Conservation (phyloP, 1,140 invertebrate genomes). For the Diplogasteroides magnus region DNA sequence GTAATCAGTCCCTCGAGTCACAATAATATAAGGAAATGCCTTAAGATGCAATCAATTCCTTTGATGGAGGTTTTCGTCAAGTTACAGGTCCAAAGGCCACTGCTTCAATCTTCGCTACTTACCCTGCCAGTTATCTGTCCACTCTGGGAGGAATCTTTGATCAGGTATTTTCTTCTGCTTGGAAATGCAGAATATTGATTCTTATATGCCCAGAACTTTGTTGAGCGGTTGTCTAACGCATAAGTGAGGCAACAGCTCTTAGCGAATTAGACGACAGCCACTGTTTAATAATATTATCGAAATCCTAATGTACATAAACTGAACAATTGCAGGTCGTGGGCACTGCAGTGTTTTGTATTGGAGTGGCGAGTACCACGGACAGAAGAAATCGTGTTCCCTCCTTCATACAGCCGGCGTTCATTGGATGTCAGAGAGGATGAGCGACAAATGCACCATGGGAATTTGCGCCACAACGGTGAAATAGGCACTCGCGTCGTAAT, state of each 20-base stretch:
- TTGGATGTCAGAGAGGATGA: conserved; percentile 51
- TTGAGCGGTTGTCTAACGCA: no score
- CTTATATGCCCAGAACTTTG: no score
- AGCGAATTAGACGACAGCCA: no score
- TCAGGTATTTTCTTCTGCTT: no score
- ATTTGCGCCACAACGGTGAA: no score
- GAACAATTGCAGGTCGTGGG: conserved; percentile 59
- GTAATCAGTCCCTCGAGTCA: conserved; percentile 38
- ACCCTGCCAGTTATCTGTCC: conserved; percentile 59
- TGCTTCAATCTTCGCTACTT: conserved; percentile 63
- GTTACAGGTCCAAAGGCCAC: conserved; percentile 54
- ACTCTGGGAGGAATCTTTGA: conserved; percentile 57
- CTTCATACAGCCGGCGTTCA: conserved; percentile 58
- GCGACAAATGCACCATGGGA: not conserved
- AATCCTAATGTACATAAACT: not conserved
- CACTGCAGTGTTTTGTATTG: conserved; percentile 61
- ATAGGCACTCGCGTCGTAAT: no score
- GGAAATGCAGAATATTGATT: no score
- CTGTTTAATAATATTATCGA: no score
- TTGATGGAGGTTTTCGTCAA: conserved; percentile 56
- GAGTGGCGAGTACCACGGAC: conserved; percentile 61
- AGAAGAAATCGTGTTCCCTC: conserved; percentile 58
- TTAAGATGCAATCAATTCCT: conserved; percentile 59
- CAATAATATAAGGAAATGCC: not conserved
- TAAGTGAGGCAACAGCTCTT: no score